Evolutionary conservation across 2,888 invertebrate species (phyloP), one percentile per base, ranked within the genome.

Genomic region (Chirona hameri): DNA sequence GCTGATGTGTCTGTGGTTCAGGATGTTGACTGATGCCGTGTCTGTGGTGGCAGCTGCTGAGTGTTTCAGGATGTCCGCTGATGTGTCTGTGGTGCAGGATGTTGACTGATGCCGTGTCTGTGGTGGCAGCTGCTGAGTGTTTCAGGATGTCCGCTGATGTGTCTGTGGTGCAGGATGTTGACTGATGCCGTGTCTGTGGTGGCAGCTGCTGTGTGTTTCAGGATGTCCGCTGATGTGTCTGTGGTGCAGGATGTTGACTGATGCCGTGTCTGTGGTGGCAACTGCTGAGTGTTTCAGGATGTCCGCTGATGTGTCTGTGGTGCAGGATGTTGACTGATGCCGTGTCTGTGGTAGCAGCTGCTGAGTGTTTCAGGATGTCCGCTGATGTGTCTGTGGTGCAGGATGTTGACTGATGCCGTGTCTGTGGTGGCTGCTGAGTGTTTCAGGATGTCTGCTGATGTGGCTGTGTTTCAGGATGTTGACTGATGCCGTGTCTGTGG

Each of bases 141-240:
- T 18, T 24, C 21, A 21, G 9, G 24, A 60, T 18, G 24, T 21
- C 24, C 10, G 9, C 60, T 60, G 24, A 21, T 24, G 15, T 21
- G 4, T 60, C n/a, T n/a, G n/a, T n/a, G n/a, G n/a, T n/a, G n/a
- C n/a, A n/a, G n/a, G n/a, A n/a, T n/a, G n/a, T n/a, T n/a, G n/a
- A n/a, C n/a, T n/a, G n/a, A n/a, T n/a, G n/a, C n/a, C n/a, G n/a
- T n/a, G n/a, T n/a, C n/a, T n/a, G n/a, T n/a, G n/a, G n/a, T n/a
- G n/a, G n/a, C n/a, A n/a, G n/a, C 7, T 7, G 24, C 60, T 60
- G 24, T 24, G 60, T 60, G 60, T 24, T 60, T 52, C 86, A 91
- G 94, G 10, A 90, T 95, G 69, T 94, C 93, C 88, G 92, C 39
- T 39, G 39, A 39, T 39, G 39, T 2, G 39, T 10, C 48, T 52